These are phyloP conservation scores for Castor canadensis DNA, from an alignment of 2,113 vertebrate species.

Conservation along the genomic window DNA sequence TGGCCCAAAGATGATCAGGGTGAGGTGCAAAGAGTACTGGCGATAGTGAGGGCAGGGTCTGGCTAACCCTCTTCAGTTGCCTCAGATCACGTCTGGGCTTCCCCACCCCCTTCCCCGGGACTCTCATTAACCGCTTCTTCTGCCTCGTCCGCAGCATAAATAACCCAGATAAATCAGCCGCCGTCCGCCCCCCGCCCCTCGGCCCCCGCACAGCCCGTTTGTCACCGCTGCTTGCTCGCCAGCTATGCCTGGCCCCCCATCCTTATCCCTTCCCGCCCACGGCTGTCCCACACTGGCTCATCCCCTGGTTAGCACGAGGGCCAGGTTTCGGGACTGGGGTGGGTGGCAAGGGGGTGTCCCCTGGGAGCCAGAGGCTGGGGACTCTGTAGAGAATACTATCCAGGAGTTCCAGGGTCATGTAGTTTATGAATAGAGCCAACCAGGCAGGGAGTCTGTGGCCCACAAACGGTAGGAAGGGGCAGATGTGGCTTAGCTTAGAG, in stretches of 20 bases:
- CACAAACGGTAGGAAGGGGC: not conserved
- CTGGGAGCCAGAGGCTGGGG: not conserved
- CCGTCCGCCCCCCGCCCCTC: constrained; percentile 75
- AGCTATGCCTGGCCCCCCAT: constrained; percentile 60
- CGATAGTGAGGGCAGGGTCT: constrained; percentile 54
- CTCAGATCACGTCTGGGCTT: constrained; percentile 70
- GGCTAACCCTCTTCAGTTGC: constrained; percentile 69
- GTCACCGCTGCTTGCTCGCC: constrained; percentile 73
- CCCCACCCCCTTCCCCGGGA: constrained; percentile 70
- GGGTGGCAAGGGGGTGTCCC: not conserved
- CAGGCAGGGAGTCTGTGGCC: not conserved
- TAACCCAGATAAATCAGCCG: constrained; percentile 82
- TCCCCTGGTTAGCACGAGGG: not conserved
- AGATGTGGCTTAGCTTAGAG: not conserved
- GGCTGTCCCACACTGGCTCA: constrained; percentile 52
- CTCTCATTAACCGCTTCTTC: constrained; percentile 81
- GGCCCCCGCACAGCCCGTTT: constrained; percentile 79
- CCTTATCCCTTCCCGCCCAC: constrained; percentile 58
- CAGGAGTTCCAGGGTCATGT: not conserved
- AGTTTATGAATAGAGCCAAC: not conserved
- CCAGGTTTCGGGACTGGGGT: not conserved
- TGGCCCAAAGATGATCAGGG: not conserved
- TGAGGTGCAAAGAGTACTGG: not conserved
- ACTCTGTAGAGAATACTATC: not conserved
- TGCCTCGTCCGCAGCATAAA: constrained; percentile 80